Percentiles rank a stretch among this genome's conserved stretches.
Conservation (phyloP, 2,888 invertebrate species). For the Iphiclides podalirius region DNA sequence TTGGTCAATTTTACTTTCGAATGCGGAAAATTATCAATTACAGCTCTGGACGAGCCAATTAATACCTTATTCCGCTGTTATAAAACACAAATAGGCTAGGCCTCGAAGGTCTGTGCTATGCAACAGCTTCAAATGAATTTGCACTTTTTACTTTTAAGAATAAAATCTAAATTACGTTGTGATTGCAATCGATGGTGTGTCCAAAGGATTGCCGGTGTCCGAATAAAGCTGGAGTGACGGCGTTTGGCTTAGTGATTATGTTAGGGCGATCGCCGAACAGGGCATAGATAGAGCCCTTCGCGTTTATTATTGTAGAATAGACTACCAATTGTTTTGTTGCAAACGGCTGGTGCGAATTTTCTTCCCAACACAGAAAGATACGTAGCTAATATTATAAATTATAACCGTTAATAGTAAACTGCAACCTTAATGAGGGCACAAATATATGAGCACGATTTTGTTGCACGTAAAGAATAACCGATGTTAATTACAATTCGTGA, state of each 20-base stretch:
- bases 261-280: constrained; percentile 42
- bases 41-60: constrained; percentile 12
- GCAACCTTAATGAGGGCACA: no score
- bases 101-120: not conserved
- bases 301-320: constrained; percentile 31
- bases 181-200: constrained; percentile 25
- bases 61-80: constrained; percentile 7
- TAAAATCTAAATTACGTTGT: constrained; percentile 30
- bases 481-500: no score
- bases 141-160: constrained; percentile 9
- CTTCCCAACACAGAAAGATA: no score
- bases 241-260: constrained; percentile 57
- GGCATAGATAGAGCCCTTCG: constrained; percentile 35
- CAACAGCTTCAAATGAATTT: constrained; percentile 5
- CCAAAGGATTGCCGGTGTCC: constrained; percentile 44
- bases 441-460: no score
- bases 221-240: constrained; percentile 49
- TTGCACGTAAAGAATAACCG: no score
- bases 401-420: no score
- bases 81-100: constrained; percentile 16
- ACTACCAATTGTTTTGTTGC: constrained; percentile 13
- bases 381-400: no score
- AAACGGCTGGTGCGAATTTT: no score
- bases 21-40: constrained; percentile 47
- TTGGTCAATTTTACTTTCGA: constrained; percentile 62